Conservation (phyloP, 2,113 vertebrate species). For the Oriolus oriolus region DNA sequence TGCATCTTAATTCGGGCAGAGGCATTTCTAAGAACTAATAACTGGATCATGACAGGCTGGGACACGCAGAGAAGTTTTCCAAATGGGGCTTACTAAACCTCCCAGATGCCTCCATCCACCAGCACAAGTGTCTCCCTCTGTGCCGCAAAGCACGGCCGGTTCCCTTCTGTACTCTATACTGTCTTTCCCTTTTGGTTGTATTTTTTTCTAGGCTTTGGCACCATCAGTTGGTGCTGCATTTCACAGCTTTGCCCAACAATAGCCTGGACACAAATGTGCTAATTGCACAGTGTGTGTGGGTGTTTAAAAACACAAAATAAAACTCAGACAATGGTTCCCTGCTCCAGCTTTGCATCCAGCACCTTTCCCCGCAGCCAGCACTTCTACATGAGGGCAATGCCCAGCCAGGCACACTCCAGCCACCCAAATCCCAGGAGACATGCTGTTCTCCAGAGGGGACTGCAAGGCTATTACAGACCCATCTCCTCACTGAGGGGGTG, state of each 20-base stretch:
- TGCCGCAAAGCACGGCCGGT: not conserved
- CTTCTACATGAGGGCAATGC: rapidly evolving
- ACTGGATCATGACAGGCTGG: not conserved
- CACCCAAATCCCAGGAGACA: not conserved
- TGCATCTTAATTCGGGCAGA: not conserved
- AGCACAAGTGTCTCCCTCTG: not conserved
- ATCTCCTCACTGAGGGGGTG: not conserved
- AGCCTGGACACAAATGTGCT: not conserved
- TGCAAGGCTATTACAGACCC: not conserved
- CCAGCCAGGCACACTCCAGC: not conserved
- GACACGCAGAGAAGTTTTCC: not conserved
- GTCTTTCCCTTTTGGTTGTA: not conserved
- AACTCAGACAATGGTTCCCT: not conserved
- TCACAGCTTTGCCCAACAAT: not conserved
- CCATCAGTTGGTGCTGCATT: not conserved
- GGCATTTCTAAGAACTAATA: not conserved
- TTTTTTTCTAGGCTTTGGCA: not conserved
- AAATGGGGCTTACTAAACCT: not conserved
- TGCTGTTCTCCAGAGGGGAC: not conserved
- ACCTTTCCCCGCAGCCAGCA: rapidly evolving
- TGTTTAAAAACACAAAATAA: not conserved
- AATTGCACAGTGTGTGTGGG: not conserved
- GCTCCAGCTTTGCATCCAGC: not conserved
- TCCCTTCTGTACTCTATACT: not conserved
- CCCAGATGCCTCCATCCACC: not conserved